Conservation (phyloP, 2,113 vertebrate species). For the Leucopsar rothschildi region DNA sequence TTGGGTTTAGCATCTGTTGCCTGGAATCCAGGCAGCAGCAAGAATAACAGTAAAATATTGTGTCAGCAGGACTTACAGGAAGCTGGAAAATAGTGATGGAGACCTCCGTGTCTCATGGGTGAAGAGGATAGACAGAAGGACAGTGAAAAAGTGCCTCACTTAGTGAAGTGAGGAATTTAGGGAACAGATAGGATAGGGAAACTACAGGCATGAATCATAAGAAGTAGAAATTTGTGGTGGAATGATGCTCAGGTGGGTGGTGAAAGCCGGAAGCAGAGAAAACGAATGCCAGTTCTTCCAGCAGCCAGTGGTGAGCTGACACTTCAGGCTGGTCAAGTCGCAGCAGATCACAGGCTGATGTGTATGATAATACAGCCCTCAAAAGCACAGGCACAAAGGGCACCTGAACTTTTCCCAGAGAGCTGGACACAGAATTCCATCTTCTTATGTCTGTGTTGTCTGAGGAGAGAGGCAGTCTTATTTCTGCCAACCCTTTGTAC, state of each 20-base stretch:
- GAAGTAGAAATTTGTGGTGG: constrained; percentile 8
- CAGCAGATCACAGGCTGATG: neutral
- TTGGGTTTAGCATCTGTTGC: neutral
- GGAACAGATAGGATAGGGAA: neutral
- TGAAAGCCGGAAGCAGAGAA: constrained; percentile 31
- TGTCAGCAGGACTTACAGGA: accelerated
- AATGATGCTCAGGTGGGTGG: neutral
- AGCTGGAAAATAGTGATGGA: neutral
- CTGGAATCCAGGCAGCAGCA: neutral
- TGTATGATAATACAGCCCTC: neutral
- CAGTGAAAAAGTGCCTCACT: neutral
- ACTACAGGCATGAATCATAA: neutral
- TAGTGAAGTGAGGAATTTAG: neutral
- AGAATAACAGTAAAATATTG: neutral
- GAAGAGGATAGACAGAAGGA: neutral
- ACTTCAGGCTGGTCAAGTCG: neutral
- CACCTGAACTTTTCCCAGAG: neutral
- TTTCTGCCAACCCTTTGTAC: neutral
- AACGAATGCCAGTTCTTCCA: neutral
- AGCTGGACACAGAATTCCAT: neutral
- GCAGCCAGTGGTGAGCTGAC: neutral
- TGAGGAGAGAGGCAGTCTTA: neutral
- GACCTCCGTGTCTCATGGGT: neutral
- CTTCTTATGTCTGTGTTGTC: neutral
- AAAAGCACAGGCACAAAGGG: neutral